Percentiles rank a stretch among this genome's conserved stretches.
phyloP scores from a whole-genome alignment of 2,113 vertebrate species.

The Psittacula cyanocephala region DNA sequence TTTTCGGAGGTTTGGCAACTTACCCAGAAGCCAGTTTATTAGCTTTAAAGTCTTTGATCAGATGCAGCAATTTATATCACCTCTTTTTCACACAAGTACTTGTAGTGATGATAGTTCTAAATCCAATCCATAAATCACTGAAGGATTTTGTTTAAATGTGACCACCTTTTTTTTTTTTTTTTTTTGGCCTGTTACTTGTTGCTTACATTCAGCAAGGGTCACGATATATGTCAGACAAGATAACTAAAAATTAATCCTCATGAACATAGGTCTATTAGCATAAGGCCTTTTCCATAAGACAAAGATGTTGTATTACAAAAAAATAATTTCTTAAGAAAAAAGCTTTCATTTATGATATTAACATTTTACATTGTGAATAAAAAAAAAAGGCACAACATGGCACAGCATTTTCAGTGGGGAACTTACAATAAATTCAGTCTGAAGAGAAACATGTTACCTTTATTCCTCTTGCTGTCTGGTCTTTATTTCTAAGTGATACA shows the following conservation, averaged over 20 bases:
- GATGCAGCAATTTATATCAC: not conserved
- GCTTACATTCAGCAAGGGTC: not conserved
- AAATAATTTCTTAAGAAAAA: not conserved
- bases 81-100: not conserved
- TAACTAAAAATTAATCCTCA: not conserved
- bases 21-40: constrained; percentile 14
- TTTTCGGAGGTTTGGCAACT: constrained; percentile 2
- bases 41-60: constrained; percentile 46
- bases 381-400: not conserved
- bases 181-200: constrained; percentile 2
- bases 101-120: constrained; percentile 15
- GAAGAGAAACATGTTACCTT: not conserved
- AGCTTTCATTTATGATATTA: not conserved
- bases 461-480: not conserved
- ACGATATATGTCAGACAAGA: not conserved
- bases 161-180: constrained; percentile 55
- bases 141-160: constrained; percentile 30
- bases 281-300: not conserved
- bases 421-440: not conserved
- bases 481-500: not conserved
- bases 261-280: rapidly evolving
- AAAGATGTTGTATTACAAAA: not conserved
- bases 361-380: not conserved
- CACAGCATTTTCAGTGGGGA: not conserved
- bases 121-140: constrained; percentile 26